Conservation (phyloP, 2,797 vertebrate species). For the Pipistrellus pygmaeus region DNA sequence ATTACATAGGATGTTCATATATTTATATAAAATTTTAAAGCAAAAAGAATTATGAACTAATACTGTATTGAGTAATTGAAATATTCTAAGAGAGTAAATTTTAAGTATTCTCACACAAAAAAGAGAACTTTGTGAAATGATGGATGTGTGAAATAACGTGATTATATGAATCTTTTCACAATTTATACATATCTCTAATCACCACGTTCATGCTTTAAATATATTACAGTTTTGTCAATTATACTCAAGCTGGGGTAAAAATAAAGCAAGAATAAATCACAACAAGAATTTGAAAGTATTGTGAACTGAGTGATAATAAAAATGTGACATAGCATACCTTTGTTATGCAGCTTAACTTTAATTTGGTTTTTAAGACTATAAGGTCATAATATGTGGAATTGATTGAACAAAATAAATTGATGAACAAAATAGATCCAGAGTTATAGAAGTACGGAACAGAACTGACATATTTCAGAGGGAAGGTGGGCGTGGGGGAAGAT, state of each 20-base stretch:
- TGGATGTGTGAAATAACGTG: neutral
- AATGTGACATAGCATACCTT: neutral
- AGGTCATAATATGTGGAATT: neutral
- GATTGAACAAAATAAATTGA: too few species aligned
- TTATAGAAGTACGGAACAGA: too few species aligned
- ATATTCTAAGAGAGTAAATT: neutral
- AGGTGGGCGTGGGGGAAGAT: too few species aligned
- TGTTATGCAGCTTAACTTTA: neutral
- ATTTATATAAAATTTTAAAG: neutral
- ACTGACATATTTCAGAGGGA: too few species aligned
- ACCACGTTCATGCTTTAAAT: neutral
- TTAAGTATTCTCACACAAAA: neutral
- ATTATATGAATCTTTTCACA: neutral
- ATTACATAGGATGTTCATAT: too few species aligned
- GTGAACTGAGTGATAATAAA: neutral
- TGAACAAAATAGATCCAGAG: too few species aligned
- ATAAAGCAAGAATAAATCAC: neutral
- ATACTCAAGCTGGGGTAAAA: neutral
- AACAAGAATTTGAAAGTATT: neutral
- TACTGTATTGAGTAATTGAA: neutral
- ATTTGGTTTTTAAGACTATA: slow-evolving; percentile 41
- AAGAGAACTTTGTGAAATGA: neutral
- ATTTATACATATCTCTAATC: neutral
- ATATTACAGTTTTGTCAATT: neutral
- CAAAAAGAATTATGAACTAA: neutral